A percentile compares a stretch with the other conserved stretches of the same genome.
These are phyloP conservation scores for Lysiphlebus fabarum DNA, from an alignment of 1,140 invertebrate species.

Conservation along the genomic window DNA sequence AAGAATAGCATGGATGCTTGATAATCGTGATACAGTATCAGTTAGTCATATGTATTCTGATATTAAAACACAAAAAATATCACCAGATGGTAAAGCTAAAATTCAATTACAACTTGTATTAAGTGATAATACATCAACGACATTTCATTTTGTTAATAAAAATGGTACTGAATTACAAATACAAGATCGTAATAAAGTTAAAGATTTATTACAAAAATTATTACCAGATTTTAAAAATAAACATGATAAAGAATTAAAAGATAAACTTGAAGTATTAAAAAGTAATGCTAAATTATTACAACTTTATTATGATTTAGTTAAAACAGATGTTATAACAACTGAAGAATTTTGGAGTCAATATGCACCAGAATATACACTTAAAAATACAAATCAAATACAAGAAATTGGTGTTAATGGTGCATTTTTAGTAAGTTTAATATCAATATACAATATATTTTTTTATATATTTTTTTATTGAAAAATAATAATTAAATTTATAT, in stretches of 20 bases:
- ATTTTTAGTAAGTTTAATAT: conserved; percentile 42
- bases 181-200: conserved; percentile 88
- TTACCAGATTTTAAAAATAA: conserved; percentile 94
- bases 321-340: conserved; percentile 86
- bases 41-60: conserved; percentile 93
- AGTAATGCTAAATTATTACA: conserved; percentile 80
- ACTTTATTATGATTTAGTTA: conserved; percentile 90
- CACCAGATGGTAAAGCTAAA: conserved; percentile 95
- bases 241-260: conserved; percentile 89
- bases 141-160: conserved; percentile 96
- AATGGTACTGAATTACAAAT: conserved; percentile 78
- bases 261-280: conserved; percentile 78
- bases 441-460: neutral
- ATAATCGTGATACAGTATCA: conserved; percentile 85
- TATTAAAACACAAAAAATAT: conserved; percentile 98
- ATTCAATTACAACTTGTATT: conserved; percentile 97
- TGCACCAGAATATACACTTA: conserved; percentile 72
- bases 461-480: neutral
- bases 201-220: conserved; percentile 86
- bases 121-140: conserved; percentile 89
- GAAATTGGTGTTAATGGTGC: conserved; percentile 71
- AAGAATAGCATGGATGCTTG: conserved; percentile 92
- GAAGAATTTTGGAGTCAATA: conserved; percentile 96
- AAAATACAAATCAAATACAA: conserved; percentile 69
- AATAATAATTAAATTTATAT: conserved; percentile 13